A percentile compares a stretch with the other conserved stretches of the same genome.
Conservation (phyloP, 2,113 vertebrate genomes). For the Brachyhypopomus gauderio region DNA sequence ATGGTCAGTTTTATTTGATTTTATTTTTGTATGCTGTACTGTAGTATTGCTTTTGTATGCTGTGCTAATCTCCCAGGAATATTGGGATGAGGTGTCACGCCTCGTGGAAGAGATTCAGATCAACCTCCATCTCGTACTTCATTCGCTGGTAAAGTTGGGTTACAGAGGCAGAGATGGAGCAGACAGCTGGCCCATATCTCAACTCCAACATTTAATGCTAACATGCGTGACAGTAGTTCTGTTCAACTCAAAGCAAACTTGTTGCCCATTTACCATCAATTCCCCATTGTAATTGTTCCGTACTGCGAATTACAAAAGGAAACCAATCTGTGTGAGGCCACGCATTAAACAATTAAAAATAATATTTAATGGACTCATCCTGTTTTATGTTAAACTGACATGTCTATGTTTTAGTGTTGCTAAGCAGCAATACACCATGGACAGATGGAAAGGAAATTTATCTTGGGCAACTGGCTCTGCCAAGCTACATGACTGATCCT, state of each 20-base stretch:
- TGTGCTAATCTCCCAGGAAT: conserved; percentile 64
- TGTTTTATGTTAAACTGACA: not conserved
- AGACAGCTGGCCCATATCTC: not conserved
- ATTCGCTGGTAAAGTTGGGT: not conserved
- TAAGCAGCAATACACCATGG: not conserved
- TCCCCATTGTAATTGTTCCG: conserved; percentile 69
- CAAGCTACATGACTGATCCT: too few species aligned
- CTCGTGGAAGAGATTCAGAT: conserved; percentile 17
- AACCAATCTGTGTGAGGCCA: conserved; percentile 71
- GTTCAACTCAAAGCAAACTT: conserved; percentile 44
- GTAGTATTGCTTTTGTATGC: conserved; percentile 68
- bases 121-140: conserved; percentile 23
- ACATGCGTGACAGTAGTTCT: conserved; percentile 49
- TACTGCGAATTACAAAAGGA: conserved; percentile 70
- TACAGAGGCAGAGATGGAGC: too few species aligned
- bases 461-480: not conserved
- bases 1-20: conserved; percentile 71
- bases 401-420: not conserved
- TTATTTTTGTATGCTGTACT: conserved; percentile 75
- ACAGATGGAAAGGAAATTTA: not conserved
- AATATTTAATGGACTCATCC: not conserved
- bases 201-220: conserved; percentile 8
- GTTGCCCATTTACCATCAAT: conserved; percentile 61
- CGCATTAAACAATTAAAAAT: conserved; percentile 76
- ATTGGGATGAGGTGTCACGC: conserved; percentile 47